A percentile compares a stretch with the other conserved stretches of the same genome.
phyloP scores from a whole-genome alignment of 2,797 vertebrate species.

The Sebastes taczanowskii region DNA sequence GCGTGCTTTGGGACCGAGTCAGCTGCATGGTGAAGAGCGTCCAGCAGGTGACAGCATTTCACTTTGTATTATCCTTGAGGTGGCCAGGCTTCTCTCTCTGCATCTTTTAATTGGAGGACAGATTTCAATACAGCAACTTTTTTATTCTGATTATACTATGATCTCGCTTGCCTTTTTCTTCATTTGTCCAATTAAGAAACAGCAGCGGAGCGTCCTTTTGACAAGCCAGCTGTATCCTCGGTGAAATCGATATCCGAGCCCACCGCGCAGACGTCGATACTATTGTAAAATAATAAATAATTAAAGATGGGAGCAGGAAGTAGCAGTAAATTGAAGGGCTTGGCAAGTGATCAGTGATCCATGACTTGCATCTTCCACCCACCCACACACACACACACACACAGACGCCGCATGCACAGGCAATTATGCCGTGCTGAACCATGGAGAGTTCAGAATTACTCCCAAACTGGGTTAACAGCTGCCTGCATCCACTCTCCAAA shows the following conservation, averaged over 20 bases:
- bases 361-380: conserved; percentile 21
- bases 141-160: neutral
- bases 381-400: conserved; percentile 2
- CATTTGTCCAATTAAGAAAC: neutral
- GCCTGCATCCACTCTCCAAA: conserved; percentile 49
- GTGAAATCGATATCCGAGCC: conserved; percentile 3
- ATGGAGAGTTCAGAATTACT: conserved; percentile 48
- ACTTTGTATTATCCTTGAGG: neutral
- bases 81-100: neutral
- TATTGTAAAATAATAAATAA: conserved; percentile 25
- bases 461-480: conserved; percentile 65
- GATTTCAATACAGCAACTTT: neutral
- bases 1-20: conserved; percentile 10
- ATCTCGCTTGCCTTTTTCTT: neutral
- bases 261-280: neutral
- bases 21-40: neutral
- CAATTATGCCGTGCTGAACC: conserved; percentile 55
- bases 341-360: conserved; percentile 42
- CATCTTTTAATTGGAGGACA: neutral
- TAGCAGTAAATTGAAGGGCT: conserved; percentile 18
- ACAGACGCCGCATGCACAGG: neutral
- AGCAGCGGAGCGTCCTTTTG: neutral
- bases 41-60: conserved; percentile 66
- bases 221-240: neutral
- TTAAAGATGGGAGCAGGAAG: conserved; percentile 36